Conservation (phyloP, 2,888 invertebrate species). For the Drosophila villosipedis region DNA sequence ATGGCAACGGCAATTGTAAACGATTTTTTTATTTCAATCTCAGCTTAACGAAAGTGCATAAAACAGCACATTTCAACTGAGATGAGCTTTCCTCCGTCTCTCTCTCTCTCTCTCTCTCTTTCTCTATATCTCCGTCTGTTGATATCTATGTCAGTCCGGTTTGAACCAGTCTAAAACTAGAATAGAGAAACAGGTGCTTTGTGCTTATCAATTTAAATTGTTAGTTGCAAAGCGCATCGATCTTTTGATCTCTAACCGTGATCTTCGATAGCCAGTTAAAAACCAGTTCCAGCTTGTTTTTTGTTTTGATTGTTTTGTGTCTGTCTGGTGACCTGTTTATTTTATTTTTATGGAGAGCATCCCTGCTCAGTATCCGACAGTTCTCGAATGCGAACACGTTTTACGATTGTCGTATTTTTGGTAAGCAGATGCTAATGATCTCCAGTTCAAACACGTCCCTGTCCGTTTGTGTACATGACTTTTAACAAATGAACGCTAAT, state of each 20-base stretch:
- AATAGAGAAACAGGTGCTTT: slow-evolving; percentile 20
- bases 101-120: background rate
- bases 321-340: slow-evolving; percentile 25
- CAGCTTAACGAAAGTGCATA: slow-evolving; percentile 58
- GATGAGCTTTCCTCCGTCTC: slow-evolving; percentile 8
- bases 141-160: slow-evolving; percentile 14
- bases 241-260: slow-evolving; percentile 8
- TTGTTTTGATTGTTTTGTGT: background rate
- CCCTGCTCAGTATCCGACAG: background rate
- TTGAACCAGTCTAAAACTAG: slow-evolving; percentile 57
- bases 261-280: background rate
- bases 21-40: slow-evolving; percentile 45
- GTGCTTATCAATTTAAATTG: slow-evolving; percentile 26
- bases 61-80: slow-evolving; percentile 50
- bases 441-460: slow-evolving; percentile 24
- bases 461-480: slow-evolving; percentile 2
- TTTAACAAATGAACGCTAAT: slow-evolving; percentile 62
- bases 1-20: slow-evolving; percentile 55
- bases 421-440: slow-evolving; percentile 44
- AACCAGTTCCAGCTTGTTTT: slow-evolving; percentile 40
- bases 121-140: background rate
- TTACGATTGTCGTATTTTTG: slow-evolving; percentile 19
- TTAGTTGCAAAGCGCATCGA: slow-evolving; percentile 1
- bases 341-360: background rate
- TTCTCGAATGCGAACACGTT: slow-evolving; percentile 38